phyloP scores from a whole-genome alignment of 2,797 vertebrate genomes.

The Enteromius afrohamiltoni region DNA sequence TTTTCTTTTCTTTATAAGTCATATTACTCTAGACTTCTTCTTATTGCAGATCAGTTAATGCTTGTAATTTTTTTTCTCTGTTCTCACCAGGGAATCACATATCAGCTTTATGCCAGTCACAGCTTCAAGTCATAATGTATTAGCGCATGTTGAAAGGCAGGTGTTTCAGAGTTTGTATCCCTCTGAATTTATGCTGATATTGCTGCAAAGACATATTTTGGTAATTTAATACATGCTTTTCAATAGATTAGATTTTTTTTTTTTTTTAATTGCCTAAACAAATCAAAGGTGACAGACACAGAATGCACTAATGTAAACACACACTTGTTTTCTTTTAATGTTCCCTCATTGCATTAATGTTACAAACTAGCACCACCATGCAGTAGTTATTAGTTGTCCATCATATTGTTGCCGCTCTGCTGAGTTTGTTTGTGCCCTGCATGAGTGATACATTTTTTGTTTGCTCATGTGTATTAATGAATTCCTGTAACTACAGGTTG shows the following conservation, averaged over 20 bases:
- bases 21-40: not conserved
- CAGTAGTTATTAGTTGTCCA: not conserved
- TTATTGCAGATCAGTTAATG: conserved; percentile 1
- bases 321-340: not conserved
- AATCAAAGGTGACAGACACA: not conserved
- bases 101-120: not conserved
- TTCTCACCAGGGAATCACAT: not conserved
- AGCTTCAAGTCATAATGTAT: not conserved
- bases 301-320: not conserved
- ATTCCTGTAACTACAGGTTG: conserved; percentile 13
- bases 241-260: not conserved
- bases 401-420: not conserved
- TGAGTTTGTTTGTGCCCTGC: not conserved
- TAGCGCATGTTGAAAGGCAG: conserved; percentile 1
- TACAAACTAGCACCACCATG: not conserved
- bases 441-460: not conserved
- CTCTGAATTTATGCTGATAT: conserved; percentile 12
- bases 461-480: not conserved
- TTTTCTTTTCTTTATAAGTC: not conserved
- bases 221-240: not conserved
- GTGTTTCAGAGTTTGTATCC: conserved; percentile 3
- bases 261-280: not conserved
- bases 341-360: not conserved
- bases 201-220: not conserved
- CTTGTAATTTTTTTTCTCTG: not conserved